Evolutionary conservation across 2,888 invertebrate species (phyloP).

Genomic region (Vandiemenella viatica): DNA sequence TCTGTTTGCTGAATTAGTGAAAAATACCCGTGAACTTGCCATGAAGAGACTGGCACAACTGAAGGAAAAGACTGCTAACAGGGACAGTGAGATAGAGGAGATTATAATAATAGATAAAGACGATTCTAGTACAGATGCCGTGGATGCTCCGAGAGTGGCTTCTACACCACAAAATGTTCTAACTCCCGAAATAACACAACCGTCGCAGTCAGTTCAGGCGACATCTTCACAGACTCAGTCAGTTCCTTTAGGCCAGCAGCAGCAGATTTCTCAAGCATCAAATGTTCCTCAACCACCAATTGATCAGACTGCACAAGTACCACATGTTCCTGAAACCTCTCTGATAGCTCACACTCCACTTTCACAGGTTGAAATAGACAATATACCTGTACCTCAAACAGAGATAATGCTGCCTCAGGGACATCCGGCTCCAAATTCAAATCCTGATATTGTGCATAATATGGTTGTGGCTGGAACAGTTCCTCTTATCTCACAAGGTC

Average conservation of each 20-base stretch:
- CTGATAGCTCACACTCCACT: too few species aligned
- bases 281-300: too few species aligned
- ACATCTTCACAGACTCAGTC: too few species aligned
- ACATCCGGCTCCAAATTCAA: neutral
- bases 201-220: too few species aligned
- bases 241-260: too few species aligned
- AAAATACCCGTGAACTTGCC: constrained; percentile 67
- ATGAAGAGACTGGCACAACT: constrained; percentile 44
- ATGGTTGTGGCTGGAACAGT: constrained; percentile 2
- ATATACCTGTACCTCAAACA: constrained; percentile 22
- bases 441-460: neutral
- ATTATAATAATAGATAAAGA: constrained; percentile 3
- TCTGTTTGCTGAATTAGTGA: constrained; percentile 76
- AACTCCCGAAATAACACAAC: too few species aligned
- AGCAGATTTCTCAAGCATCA: too few species aligned
- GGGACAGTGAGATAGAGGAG: constrained; percentile 22
- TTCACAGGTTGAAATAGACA: constrained; percentile 20
- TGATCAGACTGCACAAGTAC: too few species aligned
- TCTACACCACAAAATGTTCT: too few species aligned
- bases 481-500: constrained; percentile 7
- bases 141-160: neutral
- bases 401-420: neutral
- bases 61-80: constrained; percentile 45
- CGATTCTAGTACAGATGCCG: constrained; percentile 12
- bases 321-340: too few species aligned